Evolutionary conservation across 2,888 invertebrate genomes (phyloP), one percentile per base, ranked within the genome.

Genomic region (Stomorhina lunata): DNA sequence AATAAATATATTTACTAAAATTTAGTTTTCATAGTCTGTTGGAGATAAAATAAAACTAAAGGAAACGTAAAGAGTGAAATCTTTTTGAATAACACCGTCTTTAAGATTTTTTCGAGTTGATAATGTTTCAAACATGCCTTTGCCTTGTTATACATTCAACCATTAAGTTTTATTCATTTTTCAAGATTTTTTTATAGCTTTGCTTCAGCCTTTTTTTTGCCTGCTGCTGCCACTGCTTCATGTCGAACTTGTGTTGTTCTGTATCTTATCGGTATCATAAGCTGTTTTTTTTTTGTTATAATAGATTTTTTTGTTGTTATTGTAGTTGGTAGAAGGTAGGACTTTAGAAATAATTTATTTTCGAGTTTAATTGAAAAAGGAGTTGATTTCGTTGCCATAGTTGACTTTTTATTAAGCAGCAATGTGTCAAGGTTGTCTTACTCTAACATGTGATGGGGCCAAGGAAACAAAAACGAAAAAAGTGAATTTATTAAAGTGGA

Each of bases 381-480:
- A 82, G 82, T 75, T 66, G 59, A 27, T 59, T 61, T 57, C 40
- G 37, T 71, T 57, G 17, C 9, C n/a, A 48, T 48, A 37, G 68
- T 69, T 82, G 50, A 65, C 50, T 57, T 69, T 78, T 72, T 68
- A 63, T 77, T 40, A 48, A 68, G 63, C 63, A 72, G 37, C 68
- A 81, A 81, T 78, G 81, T 81, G 78, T 81, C 81, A 81, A 81
- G 78, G 81, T 81, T 81, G 78, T 73, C 55, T 68, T 48, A 48
- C 29, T 43, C n/a, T n/a, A 32, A 55, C 34, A 34, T 45, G 57
- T 34, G 55, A 27, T 25, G 20, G 34, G 34, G 43, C 43, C 12
- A 25, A 45, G n/a, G n/a, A n/a, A n/a, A n/a, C n/a, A n/a, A 32
- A 12, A 48, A 25, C 43, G 29, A 29, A 71, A 68, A 57, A 79